Evolutionary conservation across 2,888 invertebrate genomes (phyloP), one percentile per base, ranked within the genome.

Genomic region (Ormyrus nitidulus): DNA sequence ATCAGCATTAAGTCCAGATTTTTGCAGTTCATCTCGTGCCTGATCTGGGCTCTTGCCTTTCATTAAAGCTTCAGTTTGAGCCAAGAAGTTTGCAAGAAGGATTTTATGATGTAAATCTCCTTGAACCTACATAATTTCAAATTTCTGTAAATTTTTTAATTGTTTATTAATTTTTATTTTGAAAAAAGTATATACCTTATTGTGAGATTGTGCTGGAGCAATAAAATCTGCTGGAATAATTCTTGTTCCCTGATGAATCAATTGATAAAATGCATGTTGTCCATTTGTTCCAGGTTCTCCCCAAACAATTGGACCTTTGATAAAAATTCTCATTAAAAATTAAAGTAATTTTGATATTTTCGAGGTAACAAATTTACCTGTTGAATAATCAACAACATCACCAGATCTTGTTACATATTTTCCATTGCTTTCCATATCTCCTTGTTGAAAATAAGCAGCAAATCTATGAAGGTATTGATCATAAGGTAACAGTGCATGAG

Each of bases 221-320:
- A 99, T 95, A 91, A 99, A 99, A 92, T 99, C 99, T 88, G 97
- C 96, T 4, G 99, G 99, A 87, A 99, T 97, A 85, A 99, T 91
- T 82, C 97, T 93, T 34, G 95, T 95, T 85, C 94, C 98, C 92
- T 99, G 99, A 91, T 99, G 99, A 84, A 99, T 97, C 65, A 99
- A 94, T 91, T 99, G 99, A 91, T 99, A 99, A 93, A 99, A 99
- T 78, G 99, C 99, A 92, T 99, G 99, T 88, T 99, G 99, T 0
- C 99, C 99, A 91, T 99, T 99, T 61, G 99, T 99, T 34, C 99
- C 99, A 0, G 99, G 99, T 91, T 99, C 99, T 74, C 99, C 99
- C 98, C 98, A 98, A 73, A 90, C 89, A 84, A 90, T 90, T 9
- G 90, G 90, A 51, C 90, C 90, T 90, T 69, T 49, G 84, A 77